Evolutionary conservation across 2,888 invertebrate genomes (phyloP), one percentile per base, ranked within the genome.

Genomic region (Plagodis pulveraria): DNA sequence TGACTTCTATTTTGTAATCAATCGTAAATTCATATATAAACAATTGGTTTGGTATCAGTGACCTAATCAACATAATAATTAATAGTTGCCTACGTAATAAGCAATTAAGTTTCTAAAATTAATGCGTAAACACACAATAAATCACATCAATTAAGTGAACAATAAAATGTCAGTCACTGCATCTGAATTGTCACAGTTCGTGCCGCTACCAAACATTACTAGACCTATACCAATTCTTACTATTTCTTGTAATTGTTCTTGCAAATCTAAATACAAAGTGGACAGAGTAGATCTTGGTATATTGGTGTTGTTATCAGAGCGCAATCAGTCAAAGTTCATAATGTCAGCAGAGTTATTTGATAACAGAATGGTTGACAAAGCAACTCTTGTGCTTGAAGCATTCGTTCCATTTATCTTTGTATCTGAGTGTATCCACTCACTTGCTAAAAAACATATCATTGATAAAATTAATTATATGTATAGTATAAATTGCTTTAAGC

Each of bases 321-420:
- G 83, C 86, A 84, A 89, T 89, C 87, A 86, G 84, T 83, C 82
- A 85, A 72, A 86, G 89, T 84, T 85, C 79, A 76, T 64, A 67
- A 77, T 86, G 86, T 88, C 84, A 83, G 68, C 65, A 75, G 76
- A 72, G 70, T 69, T 75, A 77, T 72, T 68, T 58, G 83, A 81
- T 83, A 85, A 83, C 70, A 71, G 62, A 69, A 76, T 77, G 72
- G 81, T 83, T 82, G 83, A 85, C 86, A 86, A 81, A 75, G 77
- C 69, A 73, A 71, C 73, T 74, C 72, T 79, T 78, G 74, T 80
- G 73, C 77, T 11, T 68, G 74, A 68, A 70, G 69, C 72, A 73
- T 65, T 68, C 45, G 32, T 47, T 32, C 43, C n/a, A 67, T 67
- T 80, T 78, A 74, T 78, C 70, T 66, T 64, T 78, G 81, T 83